phyloP scores from a whole-genome alignment of 2,113 vertebrate genomes.

The Glaucomys volans region DNA sequence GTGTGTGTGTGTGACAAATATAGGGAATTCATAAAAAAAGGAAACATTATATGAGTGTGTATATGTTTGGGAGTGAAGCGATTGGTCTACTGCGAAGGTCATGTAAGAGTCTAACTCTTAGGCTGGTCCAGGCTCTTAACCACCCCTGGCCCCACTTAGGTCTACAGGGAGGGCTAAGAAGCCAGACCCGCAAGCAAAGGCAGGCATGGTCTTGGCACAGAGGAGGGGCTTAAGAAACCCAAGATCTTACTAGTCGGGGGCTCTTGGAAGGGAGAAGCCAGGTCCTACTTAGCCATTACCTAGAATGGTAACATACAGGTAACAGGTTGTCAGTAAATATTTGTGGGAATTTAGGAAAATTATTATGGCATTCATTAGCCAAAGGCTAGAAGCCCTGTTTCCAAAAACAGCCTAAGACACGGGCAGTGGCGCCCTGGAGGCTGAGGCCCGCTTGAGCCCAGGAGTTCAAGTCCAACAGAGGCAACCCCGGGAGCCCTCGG shows the following conservation, averaged over 20 bases:
- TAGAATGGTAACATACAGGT: background rate
- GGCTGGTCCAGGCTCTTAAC: no score
- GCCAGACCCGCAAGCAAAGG: no score
- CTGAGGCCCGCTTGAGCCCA: background rate
- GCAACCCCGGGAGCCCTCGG: background rate
- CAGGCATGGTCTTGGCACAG: background rate
- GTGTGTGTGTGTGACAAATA: no score
- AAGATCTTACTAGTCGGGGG: background rate
- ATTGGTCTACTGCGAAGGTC: background rate
- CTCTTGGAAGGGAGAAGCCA: background rate
- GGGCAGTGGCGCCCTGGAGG: no score
- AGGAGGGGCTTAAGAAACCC: background rate
- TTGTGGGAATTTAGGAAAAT: conserved; percentile 24
- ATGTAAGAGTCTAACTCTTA: background rate
- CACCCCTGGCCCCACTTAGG: background rate
- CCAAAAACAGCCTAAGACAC: background rate
- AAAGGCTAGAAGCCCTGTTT: conserved; percentile 15
- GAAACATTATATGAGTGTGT: background rate
- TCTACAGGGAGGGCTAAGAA: background rate
- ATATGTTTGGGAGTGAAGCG: background rate
- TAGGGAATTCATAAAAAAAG: background rate
- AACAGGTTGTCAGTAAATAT: conserved; percentile 4
- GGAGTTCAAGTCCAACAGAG: background rate
- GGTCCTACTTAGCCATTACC: background rate
- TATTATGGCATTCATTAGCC: background rate